A percentile compares a stretch with the other conserved stretches of the same genome.
phyloP scores from a whole-genome alignment of 2,888 invertebrate genomes.

The Caradrina clavipalpis region DNA sequence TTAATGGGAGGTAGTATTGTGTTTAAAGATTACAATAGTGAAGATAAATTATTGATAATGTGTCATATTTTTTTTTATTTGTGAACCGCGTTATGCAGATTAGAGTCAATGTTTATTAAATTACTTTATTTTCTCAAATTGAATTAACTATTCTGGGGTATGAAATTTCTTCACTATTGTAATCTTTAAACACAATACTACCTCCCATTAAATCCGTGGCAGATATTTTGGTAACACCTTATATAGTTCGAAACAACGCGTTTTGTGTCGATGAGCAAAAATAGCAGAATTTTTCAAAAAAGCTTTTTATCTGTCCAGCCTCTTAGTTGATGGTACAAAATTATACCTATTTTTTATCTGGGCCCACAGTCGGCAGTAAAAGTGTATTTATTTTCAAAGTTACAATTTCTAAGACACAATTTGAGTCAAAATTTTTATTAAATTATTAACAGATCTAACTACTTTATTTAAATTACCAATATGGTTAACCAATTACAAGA shows the following conservation, averaged over 20 bases:
- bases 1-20: too few relatives aligned
- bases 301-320: neutral
- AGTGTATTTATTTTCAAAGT: neutral
- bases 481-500: conserved; percentile 41
- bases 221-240: too few relatives aligned
- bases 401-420: conserved; percentile 11
- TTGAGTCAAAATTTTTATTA: conserved; percentile 24
- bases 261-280: too few relatives aligned
- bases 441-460: conserved; percentile 47
- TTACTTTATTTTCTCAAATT: too few relatives aligned
- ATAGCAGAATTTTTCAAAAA: neutral
- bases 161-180: too few relatives aligned
- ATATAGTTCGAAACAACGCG: conserved; percentile 5
- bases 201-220: neutral
- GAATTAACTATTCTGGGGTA: too few relatives aligned
- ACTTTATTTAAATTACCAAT: conserved; percentile 39
- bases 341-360: neutral
- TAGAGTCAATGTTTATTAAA: too few relatives aligned
- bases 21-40: too few relatives aligned
- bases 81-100: too few relatives aligned
- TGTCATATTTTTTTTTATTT: too few relatives aligned
- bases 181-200: too few relatives aligned
- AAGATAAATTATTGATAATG: too few relatives aligned
- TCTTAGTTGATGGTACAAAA: neutral
- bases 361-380: conserved; percentile 2